Evolutionary conservation across 2,797 vertebrate genomes (phyloP).

Genomic region (Artibeus jamaicensis): DNA sequence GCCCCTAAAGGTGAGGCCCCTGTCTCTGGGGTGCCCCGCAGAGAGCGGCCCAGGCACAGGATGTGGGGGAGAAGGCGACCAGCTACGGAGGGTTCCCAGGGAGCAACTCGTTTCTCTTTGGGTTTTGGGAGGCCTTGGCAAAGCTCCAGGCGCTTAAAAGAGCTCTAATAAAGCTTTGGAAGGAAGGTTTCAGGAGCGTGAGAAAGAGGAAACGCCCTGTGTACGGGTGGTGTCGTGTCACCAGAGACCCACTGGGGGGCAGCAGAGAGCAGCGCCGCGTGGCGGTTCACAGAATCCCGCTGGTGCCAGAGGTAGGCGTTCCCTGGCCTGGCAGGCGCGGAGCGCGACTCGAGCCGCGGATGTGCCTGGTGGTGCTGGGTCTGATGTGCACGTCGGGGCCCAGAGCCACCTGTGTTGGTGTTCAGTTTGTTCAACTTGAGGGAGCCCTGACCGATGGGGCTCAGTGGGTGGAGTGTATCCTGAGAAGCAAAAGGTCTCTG

Average conservation of each 20-base stretch:
- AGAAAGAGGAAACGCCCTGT: constrained; percentile 54
- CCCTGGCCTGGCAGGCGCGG: background rate
- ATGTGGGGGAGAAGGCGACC: constrained; percentile 11
- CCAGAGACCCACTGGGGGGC: background rate
- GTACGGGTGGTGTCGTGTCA: background rate
- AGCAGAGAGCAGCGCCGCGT: background rate
- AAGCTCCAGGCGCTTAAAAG: constrained; percentile 23
- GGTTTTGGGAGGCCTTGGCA: constrained; percentile 56
- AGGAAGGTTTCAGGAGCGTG: constrained; percentile 59
- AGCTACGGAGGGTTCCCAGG: constrained; percentile 49
- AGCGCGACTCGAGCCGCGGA: too few relatives aligned
- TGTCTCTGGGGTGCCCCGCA: background rate
- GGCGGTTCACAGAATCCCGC: accelerated
- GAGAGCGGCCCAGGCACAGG: constrained; percentile 62
- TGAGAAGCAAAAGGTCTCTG: too few relatives aligned
- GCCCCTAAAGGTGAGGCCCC: background rate
- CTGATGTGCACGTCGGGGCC: too few relatives aligned
- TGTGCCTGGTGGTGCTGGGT: background rate
- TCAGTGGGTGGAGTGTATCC: too few relatives aligned
- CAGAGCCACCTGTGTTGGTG: background rate
- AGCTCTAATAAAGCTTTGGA: background rate
- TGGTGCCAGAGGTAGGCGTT: accelerated
- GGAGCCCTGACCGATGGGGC: too few relatives aligned
- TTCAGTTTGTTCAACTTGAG: background rate
- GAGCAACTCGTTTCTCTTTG: constrained; percentile 76